Evolutionary conservation across 2,888 invertebrate genomes (phyloP).

Genomic region (Sclerodermus sp.): DNA sequence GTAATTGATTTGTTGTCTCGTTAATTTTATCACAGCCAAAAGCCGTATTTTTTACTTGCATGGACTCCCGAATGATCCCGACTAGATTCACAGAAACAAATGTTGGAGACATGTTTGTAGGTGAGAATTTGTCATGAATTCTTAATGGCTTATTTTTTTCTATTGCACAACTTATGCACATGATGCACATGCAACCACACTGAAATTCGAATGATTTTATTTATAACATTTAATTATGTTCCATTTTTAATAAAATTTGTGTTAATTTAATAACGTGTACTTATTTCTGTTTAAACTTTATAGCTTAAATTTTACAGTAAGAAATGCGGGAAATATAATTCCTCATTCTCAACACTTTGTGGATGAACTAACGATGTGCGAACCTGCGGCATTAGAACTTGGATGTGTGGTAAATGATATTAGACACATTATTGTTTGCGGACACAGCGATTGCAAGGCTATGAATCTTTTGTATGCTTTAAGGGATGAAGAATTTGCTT

Average conservation of each 20-base stretch:
- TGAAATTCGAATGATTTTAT: too few species aligned
- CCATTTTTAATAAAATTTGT: too few species aligned
- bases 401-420: slow-evolving; percentile 92
- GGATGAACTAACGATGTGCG: slow-evolving; percentile 87
- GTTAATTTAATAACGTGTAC: too few species aligned
- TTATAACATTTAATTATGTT: too few species aligned
- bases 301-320: slow-evolving; percentile 64
- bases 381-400: slow-evolving; percentile 93
- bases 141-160: not conserved
- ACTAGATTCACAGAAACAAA: slow-evolving; percentile 93
- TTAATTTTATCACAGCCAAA: slow-evolving; percentile 72
- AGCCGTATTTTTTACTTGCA: slow-evolving; percentile 96
- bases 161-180: too few species aligned
- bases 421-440: slow-evolving; percentile 91
- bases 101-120: slow-evolving; percentile 97
- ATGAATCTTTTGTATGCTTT: slow-evolving; percentile 89
- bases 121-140: slow-evolving; percentile 58
- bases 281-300: not conserved
- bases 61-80: slow-evolving; percentile 97
- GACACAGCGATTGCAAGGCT: slow-evolving; percentile 98
- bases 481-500: slow-evolving; percentile 76
- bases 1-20: too few species aligned
- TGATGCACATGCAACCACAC: too few species aligned
- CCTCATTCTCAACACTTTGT: slow-evolving; percentile 88
- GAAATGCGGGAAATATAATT: slow-evolving; percentile 95